Conservation (phyloP, 2,797 vertebrate genomes). For the Denticeps clupeoides region DNA sequence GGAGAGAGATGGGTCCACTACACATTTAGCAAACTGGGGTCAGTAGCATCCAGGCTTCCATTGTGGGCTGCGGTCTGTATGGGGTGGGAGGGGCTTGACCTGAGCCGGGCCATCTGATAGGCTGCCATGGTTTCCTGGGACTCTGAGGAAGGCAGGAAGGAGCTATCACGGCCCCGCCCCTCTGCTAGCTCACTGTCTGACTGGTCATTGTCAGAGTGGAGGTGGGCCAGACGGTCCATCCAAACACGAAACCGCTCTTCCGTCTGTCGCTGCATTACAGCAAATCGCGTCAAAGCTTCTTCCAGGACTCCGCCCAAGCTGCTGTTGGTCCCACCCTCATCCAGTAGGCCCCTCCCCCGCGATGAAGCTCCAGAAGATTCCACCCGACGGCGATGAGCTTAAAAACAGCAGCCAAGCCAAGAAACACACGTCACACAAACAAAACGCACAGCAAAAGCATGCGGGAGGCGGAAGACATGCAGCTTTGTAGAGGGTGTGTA, state of each 20-base stretch:
- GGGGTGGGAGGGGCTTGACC: conserved; percentile 48
- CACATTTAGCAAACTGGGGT: conserved; percentile 68
- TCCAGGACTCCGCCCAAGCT: conserved; percentile 84
- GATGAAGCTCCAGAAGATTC: conserved; percentile 74
- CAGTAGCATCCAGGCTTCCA: conserved; percentile 64
- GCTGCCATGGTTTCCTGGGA: conserved; percentile 68
- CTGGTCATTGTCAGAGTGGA: conserved; percentile 72
- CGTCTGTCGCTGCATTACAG: conserved; percentile 86
- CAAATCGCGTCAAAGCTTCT: conserved; percentile 89
- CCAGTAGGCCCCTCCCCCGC: conserved; percentile 81
- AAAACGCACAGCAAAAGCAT: conserved; percentile 58
- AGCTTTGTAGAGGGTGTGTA: too few relatives aligned
- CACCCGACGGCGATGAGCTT: conserved; percentile 83
- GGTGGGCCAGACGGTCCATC: conserved; percentile 83
- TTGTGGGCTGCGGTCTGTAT: conserved; percentile 67
- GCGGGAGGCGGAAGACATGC: conserved; percentile 66
- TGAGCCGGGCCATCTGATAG: conserved; percentile 62
- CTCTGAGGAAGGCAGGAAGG: conserved; percentile 67
- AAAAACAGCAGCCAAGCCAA: conserved; percentile 89
- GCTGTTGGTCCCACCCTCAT: conserved; percentile 80
- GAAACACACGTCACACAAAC: conserved; percentile 54
- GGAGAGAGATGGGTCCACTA: conserved; percentile 27
- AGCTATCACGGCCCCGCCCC: conserved; percentile 62
- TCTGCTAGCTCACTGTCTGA: conserved; percentile 67
- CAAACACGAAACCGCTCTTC: conserved; percentile 84